phyloP scores from a whole-genome alignment of 2,888 invertebrate genomes.

The Euplexia lucipara region DNA sequence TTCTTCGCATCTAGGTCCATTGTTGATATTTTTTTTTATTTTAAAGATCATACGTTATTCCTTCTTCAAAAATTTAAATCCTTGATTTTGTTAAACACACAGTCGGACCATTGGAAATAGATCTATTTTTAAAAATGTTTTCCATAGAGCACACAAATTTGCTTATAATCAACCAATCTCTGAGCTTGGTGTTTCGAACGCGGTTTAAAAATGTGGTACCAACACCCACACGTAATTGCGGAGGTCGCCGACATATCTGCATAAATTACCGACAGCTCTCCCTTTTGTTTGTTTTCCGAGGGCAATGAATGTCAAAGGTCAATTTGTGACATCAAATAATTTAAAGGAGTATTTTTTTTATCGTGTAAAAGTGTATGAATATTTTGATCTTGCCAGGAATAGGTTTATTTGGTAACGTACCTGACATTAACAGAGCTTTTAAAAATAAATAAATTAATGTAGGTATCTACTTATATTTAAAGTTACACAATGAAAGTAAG shows the following conservation, averaged over 20 bases:
- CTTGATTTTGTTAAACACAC: neutral
- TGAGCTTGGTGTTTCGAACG: slow-evolving; percentile 5
- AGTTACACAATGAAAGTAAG: too few species aligned
- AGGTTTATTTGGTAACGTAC: neutral
- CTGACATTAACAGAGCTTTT: neutral
- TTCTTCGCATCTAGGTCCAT: neutral
- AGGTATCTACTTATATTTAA: too few species aligned
- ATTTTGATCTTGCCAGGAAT: neutral
- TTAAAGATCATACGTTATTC: neutral
- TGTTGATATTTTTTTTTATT: slow-evolving; percentile 9
- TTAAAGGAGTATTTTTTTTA: slow-evolving; percentile 1
- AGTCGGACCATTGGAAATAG: neutral
- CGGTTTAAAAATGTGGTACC: slow-evolving; percentile 46
- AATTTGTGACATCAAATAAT: slow-evolving; percentile 27
- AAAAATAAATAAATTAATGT: too few species aligned
- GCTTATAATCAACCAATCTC: slow-evolving; percentile 21
- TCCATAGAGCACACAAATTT: slow-evolving; percentile 13
- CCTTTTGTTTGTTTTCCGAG: slow-evolving; percentile 67
- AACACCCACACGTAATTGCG: slow-evolving; percentile 55
- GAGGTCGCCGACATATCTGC: slow-evolving; percentile 63
- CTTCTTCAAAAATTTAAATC: neutral
- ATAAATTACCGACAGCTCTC: slow-evolving; percentile 65
- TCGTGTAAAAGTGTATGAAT: neutral
- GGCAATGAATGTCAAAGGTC: slow-evolving; percentile 43
- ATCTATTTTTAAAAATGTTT: neutral